Percentiles rank a stretch among this genome's conserved stretches.
Evolutionary conservation across 2,113 vertebrate genomes (phyloP).

Genomic region (Globicephala melas): DNA sequence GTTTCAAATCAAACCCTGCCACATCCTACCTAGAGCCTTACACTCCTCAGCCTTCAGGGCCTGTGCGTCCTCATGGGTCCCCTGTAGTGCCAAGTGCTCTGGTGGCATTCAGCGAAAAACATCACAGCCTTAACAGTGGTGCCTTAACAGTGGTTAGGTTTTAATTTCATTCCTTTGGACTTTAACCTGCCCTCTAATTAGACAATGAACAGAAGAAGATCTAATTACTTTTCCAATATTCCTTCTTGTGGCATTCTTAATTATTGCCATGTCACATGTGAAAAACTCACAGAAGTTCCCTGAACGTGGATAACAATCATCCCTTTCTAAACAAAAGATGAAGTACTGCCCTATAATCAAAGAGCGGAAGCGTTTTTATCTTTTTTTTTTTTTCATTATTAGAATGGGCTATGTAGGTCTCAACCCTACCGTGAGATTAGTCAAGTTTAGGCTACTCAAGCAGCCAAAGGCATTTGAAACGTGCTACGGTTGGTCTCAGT

Average conservation of each 20-base stretch:
- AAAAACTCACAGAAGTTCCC: not conserved
- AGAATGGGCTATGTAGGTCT: not conserved
- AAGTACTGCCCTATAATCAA: not conserved
- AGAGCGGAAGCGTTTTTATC: not conserved
- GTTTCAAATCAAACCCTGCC: not conserved
- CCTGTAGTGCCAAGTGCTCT: not conserved
- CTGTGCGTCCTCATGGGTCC: not conserved
- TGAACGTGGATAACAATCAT: not conserved
- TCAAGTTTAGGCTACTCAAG: not conserved
- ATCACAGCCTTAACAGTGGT: not conserved
- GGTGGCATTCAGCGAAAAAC: not conserved
- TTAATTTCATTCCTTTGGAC: conserved; percentile 55
- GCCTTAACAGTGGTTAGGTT: conserved; percentile 43
- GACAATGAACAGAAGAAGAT: conserved; percentile 54
- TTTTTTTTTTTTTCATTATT: not conserved
- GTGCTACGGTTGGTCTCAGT: not conserved
- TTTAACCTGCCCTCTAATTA: conserved; percentile 60
- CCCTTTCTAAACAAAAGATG: not conserved
- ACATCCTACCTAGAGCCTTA: not conserved
- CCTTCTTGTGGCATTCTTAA: not conserved
- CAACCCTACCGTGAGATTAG: not conserved
- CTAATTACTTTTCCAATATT: conserved; percentile 58
- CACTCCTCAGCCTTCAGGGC: not conserved
- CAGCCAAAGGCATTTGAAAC: not conserved
- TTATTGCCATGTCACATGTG: conserved; percentile 23